Base-by-base conservation (phyloP, 2,113 vertebrate species). In the Connochaetes taurinus region DNA sequence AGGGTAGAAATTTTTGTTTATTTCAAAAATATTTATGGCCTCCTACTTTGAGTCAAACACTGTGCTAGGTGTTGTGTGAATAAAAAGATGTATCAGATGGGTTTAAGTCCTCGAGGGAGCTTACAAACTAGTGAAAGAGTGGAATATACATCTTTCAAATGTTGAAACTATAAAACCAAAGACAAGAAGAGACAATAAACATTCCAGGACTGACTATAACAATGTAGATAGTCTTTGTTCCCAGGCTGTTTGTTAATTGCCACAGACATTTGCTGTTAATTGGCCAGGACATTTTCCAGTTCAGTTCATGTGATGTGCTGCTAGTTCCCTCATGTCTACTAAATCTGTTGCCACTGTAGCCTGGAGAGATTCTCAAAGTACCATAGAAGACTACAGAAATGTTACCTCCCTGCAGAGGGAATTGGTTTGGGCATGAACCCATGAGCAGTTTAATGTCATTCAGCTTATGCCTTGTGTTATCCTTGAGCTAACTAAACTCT, bases 231-330 rank as follows among this genome's bases (percentile, higher is more conserved):
- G 90, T 94, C 95, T 97, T 97, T 97, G 97, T 97, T 98, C 86
- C 86, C 95, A 90, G 97, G 97, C 96, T 98, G 91, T 97, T 97
- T 96, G 94, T 97, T 98, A 98, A 98, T 98, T 98, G 97, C 91
- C 83, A 96, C 62, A 97, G 94, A 97, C 95, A 97, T 98, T 98
- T 98, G 94, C 96, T 96, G 93, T 97, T 98, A 97, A 98, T 98
- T 98, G 98, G 95, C 97, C 95, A 94, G 95, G 98, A 98, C 86
- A 95, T 98, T 98, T 98, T 98, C 94, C 98, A 98, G 96, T 98
- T 97, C 97, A 96, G 78, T 93, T 98, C 98, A 91, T 85, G 96
- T 87, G 97, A 98, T 98, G 50, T 97, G 97, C 91, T 91, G 23
- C 89, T 84, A n/a, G 94, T 93, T 98, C 98, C 97, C 97, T 96